Conservation (phyloP, 2,113 vertebrate species). For the Vulpes lagopus region DNA sequence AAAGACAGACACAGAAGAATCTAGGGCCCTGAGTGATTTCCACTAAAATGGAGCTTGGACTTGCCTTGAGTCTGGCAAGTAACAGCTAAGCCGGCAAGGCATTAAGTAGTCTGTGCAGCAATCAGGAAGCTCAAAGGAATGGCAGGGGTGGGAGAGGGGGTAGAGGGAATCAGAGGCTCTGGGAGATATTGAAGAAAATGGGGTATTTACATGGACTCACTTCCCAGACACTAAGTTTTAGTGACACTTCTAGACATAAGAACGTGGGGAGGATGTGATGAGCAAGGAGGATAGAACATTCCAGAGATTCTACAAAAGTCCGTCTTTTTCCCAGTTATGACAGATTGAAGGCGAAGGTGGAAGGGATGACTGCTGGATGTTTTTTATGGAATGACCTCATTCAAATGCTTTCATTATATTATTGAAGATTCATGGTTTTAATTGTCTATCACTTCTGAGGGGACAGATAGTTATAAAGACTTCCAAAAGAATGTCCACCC, state of each 20-base stretch:
- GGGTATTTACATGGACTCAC: background rate
- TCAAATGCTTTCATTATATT: background rate
- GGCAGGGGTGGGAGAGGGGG: background rate
- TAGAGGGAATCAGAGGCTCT: background rate
- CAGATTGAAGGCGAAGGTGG: background rate
- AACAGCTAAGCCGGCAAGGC: background rate
- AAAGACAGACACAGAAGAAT: background rate
- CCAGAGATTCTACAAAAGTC: background rate
- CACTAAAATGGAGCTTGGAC: background rate
- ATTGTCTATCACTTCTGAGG: background rate
- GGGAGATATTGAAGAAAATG: background rate
- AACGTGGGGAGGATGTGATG: background rate
- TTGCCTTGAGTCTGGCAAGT: background rate
- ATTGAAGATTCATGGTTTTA: background rate
- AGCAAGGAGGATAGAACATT: background rate
- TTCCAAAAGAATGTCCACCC: background rate
- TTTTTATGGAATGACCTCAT: background rate
- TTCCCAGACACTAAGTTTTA: background rate
- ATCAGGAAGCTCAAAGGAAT: background rate
- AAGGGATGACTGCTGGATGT: background rate
- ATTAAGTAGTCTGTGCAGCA: background rate
- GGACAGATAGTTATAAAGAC: background rate
- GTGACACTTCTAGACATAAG: background rate
- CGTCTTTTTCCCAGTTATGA: background rate
- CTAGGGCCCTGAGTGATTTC: background rate